Conservation (phyloP, 2,888 invertebrate genomes). For the Hypsopygia costalis region DNA sequence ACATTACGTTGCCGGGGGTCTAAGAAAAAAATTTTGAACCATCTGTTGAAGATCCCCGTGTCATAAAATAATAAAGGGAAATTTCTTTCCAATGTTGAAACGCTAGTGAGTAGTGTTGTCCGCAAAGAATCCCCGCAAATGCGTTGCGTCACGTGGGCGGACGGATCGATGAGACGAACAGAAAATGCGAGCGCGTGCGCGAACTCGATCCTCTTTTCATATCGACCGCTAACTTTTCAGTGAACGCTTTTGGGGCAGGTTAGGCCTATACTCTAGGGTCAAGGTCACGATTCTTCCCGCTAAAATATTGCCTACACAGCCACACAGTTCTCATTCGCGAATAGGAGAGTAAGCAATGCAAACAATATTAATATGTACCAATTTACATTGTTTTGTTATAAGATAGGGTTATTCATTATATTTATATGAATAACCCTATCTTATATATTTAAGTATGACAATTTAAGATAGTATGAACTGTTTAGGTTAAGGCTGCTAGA, state of each 20-base stretch:
- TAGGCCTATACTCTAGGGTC: constrained; percentile 78
- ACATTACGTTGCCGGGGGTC: no score
- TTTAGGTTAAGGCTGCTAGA: no score
- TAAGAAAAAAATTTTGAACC: no score
- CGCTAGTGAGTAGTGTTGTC: constrained; percentile 28
- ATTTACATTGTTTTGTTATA: no score
- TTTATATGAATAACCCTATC: no score
- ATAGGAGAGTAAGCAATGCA: not conserved
- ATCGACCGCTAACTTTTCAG: constrained; percentile 72
- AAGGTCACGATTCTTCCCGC: constrained; percentile 71
- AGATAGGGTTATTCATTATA: no score
- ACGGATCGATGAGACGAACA: constrained; percentile 66
- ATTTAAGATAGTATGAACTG: no score
- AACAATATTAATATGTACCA: no score
- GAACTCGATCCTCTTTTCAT: constrained; percentile 54
- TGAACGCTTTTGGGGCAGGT: constrained; percentile 78
- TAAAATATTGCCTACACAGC: constrained; percentile 30
- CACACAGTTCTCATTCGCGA: constrained; percentile 16
- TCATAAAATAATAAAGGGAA: not conserved
- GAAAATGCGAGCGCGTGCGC: constrained; percentile 60
- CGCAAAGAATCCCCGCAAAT: constrained; percentile 75
- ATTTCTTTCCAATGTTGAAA: constrained; percentile 7
- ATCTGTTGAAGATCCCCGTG: no score
- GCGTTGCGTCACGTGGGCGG: constrained; percentile 77
- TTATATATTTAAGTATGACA: no score